Percentiles rank a stretch among this genome's conserved stretches.
phyloP scores from a whole-genome alignment of 92 coral and sea anemone genomes.

The Epizoanthus ramosus region DNA sequence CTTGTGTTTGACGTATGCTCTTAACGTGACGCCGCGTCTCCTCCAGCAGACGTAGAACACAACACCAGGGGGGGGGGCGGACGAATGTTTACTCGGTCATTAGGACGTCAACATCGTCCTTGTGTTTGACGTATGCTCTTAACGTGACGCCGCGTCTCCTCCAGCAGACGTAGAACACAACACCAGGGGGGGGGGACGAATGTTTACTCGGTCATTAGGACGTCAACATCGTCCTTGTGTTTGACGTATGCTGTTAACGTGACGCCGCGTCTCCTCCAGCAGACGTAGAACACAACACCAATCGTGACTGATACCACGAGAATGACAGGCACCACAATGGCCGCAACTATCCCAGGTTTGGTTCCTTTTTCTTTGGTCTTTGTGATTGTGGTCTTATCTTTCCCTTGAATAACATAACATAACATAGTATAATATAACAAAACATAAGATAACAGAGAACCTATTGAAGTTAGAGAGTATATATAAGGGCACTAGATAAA shows the following conservation, averaged over 20 bases:
- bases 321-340: constrained; percentile 24
- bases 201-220: too few relatives aligned
- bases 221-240: too few relatives aligned
- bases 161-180: background rate
- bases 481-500: too few relatives aligned
- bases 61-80: background rate
- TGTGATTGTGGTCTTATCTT: too few relatives aligned
- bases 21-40: constrained; percentile 2
- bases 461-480: too few relatives aligned
- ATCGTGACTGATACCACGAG: constrained; percentile 36
- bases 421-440: too few relatives aligned
- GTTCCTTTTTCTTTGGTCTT: constrained; percentile 16
- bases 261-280: constrained; percentile 9
- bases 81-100: too few relatives aligned
- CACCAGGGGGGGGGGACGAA: background rate
- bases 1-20: background rate
- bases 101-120: too few relatives aligned
- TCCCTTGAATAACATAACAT: too few relatives aligned
- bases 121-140: background rate
- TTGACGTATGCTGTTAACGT: constrained; percentile 2
- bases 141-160: constrained; percentile 9
- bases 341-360: too few relatives aligned
- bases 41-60: constrained; percentile 1
- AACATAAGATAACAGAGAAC: too few relatives aligned
- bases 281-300: background rate